Conservation (phyloP, 2,888 invertebrate genomes). For the Aleiodes leptofemur region DNA sequence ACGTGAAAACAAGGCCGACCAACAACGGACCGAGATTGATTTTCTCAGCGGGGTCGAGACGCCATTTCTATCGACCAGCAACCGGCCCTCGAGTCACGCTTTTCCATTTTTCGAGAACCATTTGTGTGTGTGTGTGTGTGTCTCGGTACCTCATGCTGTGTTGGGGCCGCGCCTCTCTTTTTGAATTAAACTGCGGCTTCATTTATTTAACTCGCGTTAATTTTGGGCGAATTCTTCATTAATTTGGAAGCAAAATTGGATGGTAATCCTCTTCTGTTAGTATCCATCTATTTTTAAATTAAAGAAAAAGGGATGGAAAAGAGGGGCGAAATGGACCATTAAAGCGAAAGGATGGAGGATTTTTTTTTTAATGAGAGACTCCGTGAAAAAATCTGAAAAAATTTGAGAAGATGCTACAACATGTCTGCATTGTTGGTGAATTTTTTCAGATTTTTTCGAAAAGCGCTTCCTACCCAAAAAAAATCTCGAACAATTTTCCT, state of each 20-base stretch:
- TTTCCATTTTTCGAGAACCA: conserved; percentile 52
- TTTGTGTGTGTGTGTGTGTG: not conserved
- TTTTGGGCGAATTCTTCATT: conserved; percentile 19
- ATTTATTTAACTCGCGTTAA: not conserved
- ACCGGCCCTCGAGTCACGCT: conserved; percentile 59
- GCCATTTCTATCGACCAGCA: conserved; percentile 73
- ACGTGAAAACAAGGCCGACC: conserved; percentile 66
- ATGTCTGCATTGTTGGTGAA: too few relatives aligned
- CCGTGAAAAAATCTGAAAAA: too few relatives aligned
- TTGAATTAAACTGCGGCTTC: not conserved
- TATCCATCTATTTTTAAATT: not conserved
- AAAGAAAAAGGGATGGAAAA: too few relatives aligned
- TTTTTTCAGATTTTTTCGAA: too few relatives aligned
- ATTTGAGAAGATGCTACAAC: too few relatives aligned
- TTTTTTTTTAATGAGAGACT: too few relatives aligned
- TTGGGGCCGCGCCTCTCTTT: conserved; percentile 39
- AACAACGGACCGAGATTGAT: conserved; percentile 69
- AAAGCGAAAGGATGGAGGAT: too few relatives aligned
- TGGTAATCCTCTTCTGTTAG: too few relatives aligned
- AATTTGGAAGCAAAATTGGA: not conserved
- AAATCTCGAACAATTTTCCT: too few relatives aligned
- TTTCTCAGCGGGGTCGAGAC: conserved; percentile 69
- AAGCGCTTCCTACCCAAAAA: too few relatives aligned
- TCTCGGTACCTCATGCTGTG: conserved; percentile 37
- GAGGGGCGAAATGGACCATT: too few relatives aligned